Conservation (phyloP, 2,888 invertebrate species). For the Platerodrilus igneus region DNA sequence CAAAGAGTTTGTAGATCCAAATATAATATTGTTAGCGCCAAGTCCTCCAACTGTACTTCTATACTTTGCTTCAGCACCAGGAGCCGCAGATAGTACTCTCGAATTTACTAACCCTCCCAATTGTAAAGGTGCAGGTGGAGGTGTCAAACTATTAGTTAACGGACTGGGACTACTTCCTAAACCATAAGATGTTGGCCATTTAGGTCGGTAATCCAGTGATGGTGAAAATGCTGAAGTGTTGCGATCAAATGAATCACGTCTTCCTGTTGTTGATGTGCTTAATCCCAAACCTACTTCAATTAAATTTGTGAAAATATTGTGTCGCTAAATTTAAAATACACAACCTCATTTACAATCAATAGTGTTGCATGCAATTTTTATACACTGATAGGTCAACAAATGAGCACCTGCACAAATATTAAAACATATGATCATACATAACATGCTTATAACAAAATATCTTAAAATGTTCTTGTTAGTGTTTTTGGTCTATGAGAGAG, state of each 20-base stretch:
- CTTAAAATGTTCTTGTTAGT: no score
- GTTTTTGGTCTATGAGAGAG: no score
- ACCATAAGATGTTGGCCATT: constrained; percentile 57
- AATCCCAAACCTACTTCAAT: constrained; percentile 62
- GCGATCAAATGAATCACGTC: constrained; percentile 74
- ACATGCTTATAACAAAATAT: no score
- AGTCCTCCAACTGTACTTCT: constrained; percentile 64
- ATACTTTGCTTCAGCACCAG: constrained; percentile 87
- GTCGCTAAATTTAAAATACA: background rate
- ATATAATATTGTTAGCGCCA: constrained; percentile 60
- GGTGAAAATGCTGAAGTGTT: constrained; percentile 73
- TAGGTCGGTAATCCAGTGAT: constrained; percentile 63
- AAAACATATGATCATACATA: no score
- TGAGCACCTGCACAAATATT: no score
- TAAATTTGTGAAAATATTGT: background rate
- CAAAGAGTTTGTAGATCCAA: constrained; percentile 72
- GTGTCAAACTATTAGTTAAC: constrained; percentile 57
- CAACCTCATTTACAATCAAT: background rate
- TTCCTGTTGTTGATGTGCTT: constrained; percentile 62
- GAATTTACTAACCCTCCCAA: constrained; percentile 66
- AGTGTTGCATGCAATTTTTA: no score
- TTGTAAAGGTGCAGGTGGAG: constrained; percentile 66
- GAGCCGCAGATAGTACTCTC: constrained; percentile 66
- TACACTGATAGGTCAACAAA: no score
- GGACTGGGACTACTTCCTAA: constrained; percentile 53